Base-by-base conservation (phyloP, 2,797 vertebrate genomes). In the Mormyrops boulengeri region DNA sequence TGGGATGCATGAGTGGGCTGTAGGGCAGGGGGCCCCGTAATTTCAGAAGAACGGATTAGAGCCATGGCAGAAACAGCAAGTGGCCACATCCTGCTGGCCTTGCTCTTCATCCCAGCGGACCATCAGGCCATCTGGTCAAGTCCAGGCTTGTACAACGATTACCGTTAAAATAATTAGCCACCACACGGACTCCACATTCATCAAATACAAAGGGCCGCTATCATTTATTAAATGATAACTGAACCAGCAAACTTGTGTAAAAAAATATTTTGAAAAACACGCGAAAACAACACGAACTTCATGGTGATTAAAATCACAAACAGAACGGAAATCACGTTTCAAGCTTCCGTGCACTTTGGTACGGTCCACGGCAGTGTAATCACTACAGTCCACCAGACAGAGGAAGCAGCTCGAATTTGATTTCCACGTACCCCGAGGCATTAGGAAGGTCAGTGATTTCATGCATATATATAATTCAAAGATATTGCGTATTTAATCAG, bases 391-490 rank as follows among this genome's bases (percentile, higher is more conserved):
- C 73, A 80, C 73, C 73, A 80, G 73, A 44, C 73, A 44, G 73
- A 44, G 73, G 6, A 80, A 44, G 73, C 73, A 44, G 73, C 73
- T 44, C 5, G 73, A 80, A 80, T 80, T 44, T 80, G 73, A 80
- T 80, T 80, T 80, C 73, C 34, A 80, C 11, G 73, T 85, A 85
- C 47, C 84, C 84, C 5, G 22, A 85, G 26, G 84, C 84, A 30
- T 52, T 85, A 85, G 26, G 50, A 85, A 85, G 44, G 44, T 85
- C 82, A 49, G 44, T 85, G 49, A 85, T 52, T 85, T 49, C 49
- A 30, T 49, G 82, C 82, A 85, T 85, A 85, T 49, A 87, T 87
- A 55, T 22, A 53, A 87, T 55, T 87, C 26, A 26, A 49, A 87
- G 82, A 85, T 49, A 85, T 85, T 50, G 26, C n/a, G 47, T 55